Percentiles rank a stretch among this genome's conserved stretches.
These are phyloP conservation scores for Halictus quadricinctus DNA, from an alignment of 2,888 invertebrate species.

Conservation along the genomic window DNA sequence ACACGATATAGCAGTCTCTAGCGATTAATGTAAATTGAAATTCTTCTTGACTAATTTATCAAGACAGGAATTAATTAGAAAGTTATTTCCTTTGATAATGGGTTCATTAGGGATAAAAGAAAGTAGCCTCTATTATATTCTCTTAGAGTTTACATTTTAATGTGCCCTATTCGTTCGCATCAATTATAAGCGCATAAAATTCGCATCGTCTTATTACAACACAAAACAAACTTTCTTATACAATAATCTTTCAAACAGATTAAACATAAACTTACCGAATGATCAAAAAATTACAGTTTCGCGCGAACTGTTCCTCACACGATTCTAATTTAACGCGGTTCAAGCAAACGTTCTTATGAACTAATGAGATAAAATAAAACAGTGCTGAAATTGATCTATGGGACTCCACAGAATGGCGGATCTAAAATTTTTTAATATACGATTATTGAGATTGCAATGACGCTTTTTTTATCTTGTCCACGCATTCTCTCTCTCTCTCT, in stretches of 20 bases:
- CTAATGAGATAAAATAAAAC: too few species aligned
- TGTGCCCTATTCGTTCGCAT: constrained; percentile 1
- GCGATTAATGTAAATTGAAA: not conserved
- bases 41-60: not conserved
- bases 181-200: constrained; percentile 3
- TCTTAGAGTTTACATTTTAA: constrained; percentile 7
- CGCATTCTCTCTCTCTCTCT: too few species aligned
- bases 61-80: constrained; percentile 4
- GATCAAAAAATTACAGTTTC: not conserved
- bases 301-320: not conserved
- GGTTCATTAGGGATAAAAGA: constrained; percentile 4
- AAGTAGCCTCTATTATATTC: not conserved
- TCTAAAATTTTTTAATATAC: too few species aligned
- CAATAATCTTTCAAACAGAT: not conserved
- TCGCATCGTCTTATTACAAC: not conserved
- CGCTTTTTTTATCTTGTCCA: too few species aligned
- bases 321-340: not conserved
- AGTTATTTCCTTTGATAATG: constrained; percentile 11
- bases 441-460: too few species aligned
- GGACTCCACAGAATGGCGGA: too few species aligned
- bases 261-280: not conserved
- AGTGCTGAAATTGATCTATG: too few species aligned
- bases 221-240: not conserved
- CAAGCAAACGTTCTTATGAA: too few species aligned
- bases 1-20: not conserved